A percentile compares a stretch with the other conserved stretches of the same genome.
Conservation (phyloP, 2,797 vertebrate genomes). For the Spea hammondii region DNA sequence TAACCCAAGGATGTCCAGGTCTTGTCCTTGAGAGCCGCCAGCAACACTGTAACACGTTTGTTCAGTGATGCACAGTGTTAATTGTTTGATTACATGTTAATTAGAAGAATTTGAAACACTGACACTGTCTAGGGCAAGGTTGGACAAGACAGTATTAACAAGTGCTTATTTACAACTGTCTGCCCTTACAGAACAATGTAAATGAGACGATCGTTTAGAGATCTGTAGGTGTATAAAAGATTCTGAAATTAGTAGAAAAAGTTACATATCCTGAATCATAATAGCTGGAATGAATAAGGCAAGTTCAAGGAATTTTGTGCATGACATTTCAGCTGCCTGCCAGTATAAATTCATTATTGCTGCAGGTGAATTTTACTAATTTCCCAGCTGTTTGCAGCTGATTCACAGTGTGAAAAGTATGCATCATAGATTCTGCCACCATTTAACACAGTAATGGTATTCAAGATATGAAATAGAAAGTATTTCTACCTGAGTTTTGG, state of each 20-base stretch:
- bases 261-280: background rate
- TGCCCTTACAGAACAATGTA: background rate
- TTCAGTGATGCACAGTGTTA: too few relatives aligned
- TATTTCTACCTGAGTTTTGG: conserved; percentile 6
- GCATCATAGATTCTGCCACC: conserved; percentile 16
- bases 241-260: background rate
- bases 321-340: conserved; percentile 38
- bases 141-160: background rate
- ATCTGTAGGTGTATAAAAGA: background rate
- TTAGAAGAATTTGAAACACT: too few relatives aligned
- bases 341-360: conserved; percentile 37
- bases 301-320: conserved; percentile 17
- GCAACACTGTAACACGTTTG: too few relatives aligned
- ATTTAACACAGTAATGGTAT: conserved; percentile 11
- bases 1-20: too few relatives aligned
- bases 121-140: too few relatives aligned
- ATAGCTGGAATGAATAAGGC: conserved; percentile 8
- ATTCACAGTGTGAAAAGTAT: conserved; percentile 36
- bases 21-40: too few relatives aligned
- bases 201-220: background rate
- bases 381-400: conserved; percentile 43
- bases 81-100: too few relatives aligned
- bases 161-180: background rate
- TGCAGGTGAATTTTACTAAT: conserved; percentile 47
- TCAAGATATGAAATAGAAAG: background rate